Evolutionary conservation across 2,113 vertebrate genomes (phyloP).

Genomic region (Struthio camelus): DNA sequence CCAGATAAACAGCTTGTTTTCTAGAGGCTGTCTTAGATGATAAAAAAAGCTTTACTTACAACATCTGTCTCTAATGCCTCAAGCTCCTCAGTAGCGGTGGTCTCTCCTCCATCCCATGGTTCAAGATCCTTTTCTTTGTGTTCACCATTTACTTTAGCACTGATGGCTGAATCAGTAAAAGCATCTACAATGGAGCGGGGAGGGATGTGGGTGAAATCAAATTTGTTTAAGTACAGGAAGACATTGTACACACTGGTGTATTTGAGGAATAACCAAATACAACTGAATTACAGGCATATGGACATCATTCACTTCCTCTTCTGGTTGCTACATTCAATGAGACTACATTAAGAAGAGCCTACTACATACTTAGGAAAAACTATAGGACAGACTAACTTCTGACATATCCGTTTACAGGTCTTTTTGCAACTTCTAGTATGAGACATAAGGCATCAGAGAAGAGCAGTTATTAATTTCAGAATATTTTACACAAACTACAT

Average conservation of each 20-base stretch:
- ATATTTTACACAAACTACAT: background rate
- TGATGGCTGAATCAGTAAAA: slow-evolving; percentile 94
- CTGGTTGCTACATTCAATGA: background rate
- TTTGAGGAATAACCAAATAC: background rate
- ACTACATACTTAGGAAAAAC: background rate
- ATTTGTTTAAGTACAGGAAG: background rate
- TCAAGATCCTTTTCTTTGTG: slow-evolving; percentile 99
- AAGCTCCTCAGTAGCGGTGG: slow-evolving; percentile 82
- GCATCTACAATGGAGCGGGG: slow-evolving; percentile 82
- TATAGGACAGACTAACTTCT: background rate
- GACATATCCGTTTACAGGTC: background rate
- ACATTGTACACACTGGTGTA: background rate
- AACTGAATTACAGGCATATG: background rate
- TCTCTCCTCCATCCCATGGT: slow-evolving; percentile 95
- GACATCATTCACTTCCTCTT: background rate
- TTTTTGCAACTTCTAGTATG: background rate
- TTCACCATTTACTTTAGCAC: slow-evolving; percentile 92
- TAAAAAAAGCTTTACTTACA: slow-evolving; percentile 74
- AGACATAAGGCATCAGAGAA: background rate
- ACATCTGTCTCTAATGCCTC: slow-evolving; percentile 95
- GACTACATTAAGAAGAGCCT: background rate
- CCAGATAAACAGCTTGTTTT: background rate
- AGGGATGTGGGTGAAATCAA: background rate
- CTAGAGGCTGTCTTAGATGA: background rate
- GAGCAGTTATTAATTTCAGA: background rate